phyloP scores from a whole-genome alignment of 2,888 invertebrate genomes.

The Cenopis cana region DNA sequence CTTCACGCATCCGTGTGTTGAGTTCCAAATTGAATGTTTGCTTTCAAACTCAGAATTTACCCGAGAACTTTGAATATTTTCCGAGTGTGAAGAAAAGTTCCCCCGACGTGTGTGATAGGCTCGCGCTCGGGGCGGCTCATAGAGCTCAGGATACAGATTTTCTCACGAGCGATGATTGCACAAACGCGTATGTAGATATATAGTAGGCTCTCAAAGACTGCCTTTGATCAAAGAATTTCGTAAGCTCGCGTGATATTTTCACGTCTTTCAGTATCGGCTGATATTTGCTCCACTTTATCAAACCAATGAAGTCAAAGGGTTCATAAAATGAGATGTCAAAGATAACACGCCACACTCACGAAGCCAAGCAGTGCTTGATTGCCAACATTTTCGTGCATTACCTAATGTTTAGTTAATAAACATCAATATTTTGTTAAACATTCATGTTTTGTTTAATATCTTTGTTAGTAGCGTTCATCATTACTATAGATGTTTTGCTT shows the following conservation, averaged over 20 bases:
- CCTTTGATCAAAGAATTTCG: conserved; percentile 62
- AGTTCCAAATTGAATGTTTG: conserved; percentile 35
- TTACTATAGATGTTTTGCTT: too few species aligned
- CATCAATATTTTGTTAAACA: too few species aligned
- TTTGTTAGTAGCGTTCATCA: too few species aligned
- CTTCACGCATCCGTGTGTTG: not conserved
- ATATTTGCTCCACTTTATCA: conserved; percentile 18
- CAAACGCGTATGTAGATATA: conserved; percentile 62
- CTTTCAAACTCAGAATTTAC: conserved; percentile 29
- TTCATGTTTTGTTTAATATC: too few species aligned
- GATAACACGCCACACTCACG: not conserved
- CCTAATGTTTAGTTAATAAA: not conserved
- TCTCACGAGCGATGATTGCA: conserved; percentile 63
- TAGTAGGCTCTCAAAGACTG: conserved; percentile 51
- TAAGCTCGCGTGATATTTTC: conserved; percentile 58
- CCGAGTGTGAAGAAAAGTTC: conserved; percentile 46
- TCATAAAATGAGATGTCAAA: not conserved
- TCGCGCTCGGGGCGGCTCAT: conserved; percentile 42
- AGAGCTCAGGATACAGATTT: conserved; percentile 60
- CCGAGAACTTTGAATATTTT: conserved; percentile 57
- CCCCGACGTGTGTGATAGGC: conserved; percentile 17
- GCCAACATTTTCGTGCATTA: not conserved
- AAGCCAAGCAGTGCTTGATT: not conserved
- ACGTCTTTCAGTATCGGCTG: conserved; percentile 47
- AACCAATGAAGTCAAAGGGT: not conserved